Percentiles rank a stretch among this genome's conserved stretches.
These are phyloP conservation scores for Eupelmus urozonus DNA, from an alignment of 2,888 invertebrate genomes.

Conservation along the genomic window DNA sequence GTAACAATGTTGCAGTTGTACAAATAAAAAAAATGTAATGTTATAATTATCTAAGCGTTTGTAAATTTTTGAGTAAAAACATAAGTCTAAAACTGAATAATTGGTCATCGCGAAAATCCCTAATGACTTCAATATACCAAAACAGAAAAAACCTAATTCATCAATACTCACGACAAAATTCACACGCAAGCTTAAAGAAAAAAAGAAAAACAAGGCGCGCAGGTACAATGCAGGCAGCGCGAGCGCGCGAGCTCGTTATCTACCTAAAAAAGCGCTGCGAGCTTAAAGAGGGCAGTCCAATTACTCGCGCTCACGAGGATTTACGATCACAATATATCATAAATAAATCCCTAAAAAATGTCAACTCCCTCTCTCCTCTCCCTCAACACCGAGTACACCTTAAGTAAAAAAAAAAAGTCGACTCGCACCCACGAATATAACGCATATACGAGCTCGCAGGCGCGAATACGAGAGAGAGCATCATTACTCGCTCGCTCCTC, in stretches of 20 bases:
- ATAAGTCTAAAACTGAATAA: too few species aligned
- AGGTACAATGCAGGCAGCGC: neutral
- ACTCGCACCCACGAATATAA: neutral
- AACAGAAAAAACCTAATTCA: too few species aligned
- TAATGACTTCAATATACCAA: too few species aligned
- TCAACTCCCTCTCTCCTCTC: constrained; percentile 18
- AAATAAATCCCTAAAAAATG: constrained; percentile 50
- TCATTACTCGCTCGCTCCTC: constrained; percentile 31
- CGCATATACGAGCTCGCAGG: neutral
- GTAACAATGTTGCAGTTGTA: too few species aligned
- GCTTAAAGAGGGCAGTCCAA: constrained; percentile 38
- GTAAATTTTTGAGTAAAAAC: too few species aligned
- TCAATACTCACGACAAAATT: too few species aligned
- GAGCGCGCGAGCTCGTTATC: constrained; percentile 46
- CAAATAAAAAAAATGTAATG: too few species aligned
- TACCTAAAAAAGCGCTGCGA: constrained; percentile 5
- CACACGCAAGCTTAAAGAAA: neutral
- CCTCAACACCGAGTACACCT: neutral
- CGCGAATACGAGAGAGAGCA: neutral
- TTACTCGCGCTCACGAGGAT: constrained; percentile 35
- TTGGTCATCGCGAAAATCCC: too few species aligned
- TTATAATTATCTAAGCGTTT: too few species aligned
- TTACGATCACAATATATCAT: constrained; percentile 52
- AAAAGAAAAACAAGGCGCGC: neutral
- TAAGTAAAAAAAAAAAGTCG: neutral